phyloP scores from a whole-genome alignment of 1,140 invertebrate genomes.

The Pristionchus pacificus region DNA sequence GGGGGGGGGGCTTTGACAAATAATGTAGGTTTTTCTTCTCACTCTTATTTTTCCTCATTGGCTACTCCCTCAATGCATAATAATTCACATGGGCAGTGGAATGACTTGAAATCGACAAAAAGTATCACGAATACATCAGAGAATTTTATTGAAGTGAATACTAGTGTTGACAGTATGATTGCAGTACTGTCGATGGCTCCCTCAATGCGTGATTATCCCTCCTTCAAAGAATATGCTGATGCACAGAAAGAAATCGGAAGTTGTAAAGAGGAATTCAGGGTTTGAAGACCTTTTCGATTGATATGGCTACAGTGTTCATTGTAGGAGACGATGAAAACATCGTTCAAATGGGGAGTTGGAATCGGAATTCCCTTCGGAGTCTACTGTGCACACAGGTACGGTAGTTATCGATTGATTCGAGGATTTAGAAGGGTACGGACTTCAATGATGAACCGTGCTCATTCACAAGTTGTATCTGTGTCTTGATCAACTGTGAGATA shows the following conservation, averaged over 20 bases:
- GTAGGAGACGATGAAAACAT: conserved; percentile 13
- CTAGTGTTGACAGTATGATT: neutral
- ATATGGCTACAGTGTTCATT: neutral
- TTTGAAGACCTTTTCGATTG: neutral
- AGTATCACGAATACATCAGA: conserved; percentile 68
- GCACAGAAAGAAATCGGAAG: conserved; percentile 30
- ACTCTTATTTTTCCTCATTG: no score
- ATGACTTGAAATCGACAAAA: conserved; percentile 97
- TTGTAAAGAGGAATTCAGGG: conserved; percentile 18
- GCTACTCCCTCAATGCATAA: no score
- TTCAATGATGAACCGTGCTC: neutral
- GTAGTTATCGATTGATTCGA: neutral
- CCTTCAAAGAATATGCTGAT: conserved; percentile 21
- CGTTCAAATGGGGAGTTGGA: conserved; percentile 14
- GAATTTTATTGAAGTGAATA: conserved; percentile 14
- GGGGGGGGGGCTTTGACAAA: no score
- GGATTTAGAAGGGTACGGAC: neutral
- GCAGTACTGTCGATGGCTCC: neutral
- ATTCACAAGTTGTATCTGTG: conserved; percentile 11
- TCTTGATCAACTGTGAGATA: neutral
- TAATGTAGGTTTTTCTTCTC: no score
- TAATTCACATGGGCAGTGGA: conserved; percentile 83
- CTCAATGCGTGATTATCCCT: conserved; percentile 20
- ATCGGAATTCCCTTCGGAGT: conserved; percentile 29
- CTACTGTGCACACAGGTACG: conserved; percentile 20